Evolutionary conservation across 1,140 invertebrate species (phyloP), one percentile per base, ranked within the genome.

Genomic region (Sycophila sp.): DNA sequence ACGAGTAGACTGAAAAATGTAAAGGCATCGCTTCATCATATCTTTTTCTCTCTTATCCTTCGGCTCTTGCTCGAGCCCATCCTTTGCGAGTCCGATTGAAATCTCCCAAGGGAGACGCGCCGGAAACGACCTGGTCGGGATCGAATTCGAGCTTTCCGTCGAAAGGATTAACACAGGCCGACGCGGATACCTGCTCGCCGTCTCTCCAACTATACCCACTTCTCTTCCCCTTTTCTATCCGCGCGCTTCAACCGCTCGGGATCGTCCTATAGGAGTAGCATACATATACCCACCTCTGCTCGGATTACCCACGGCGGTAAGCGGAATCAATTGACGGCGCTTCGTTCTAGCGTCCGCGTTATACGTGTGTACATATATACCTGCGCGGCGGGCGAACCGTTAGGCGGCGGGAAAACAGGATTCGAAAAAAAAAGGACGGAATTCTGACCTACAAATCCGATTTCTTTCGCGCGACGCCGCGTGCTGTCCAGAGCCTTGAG

Each of bases 61-160:
- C n/a, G n/a, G n/a, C n/a, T n/a, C n/a, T n/a, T n/a, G n/a, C n/a
- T n/a, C n/a, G n/a, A n/a, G n/a, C n/a, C n/a, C n/a, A n/a, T n/a
- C n/a, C n/a, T n/a, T n/a, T n/a, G n/a, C n/a, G n/a, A n/a, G n/a
- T n/a, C n/a, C n/a, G n/a, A n/a, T n/a, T n/a, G n/a, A n/a, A n/a
- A n/a, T n/a, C n/a, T n/a, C n/a, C n/a, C 13, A 62, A 19, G n/a
- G 13, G 26, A 32, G 32, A 64, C 36, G 30, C 13, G 51, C 63
- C 51, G 51, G 63, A 66, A 68, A 49, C 22, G 55, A 68, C 38
- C 28, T 58, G 26, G 17, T 66, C 51, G 49, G 24, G 42, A 59
- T 58, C 53, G 24, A 49, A 66, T 66, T 66, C 51, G 26, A 66
- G 64, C 51, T 66, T 66, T 56, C 51, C 38, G n/a, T 22, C 28